Conservation (phyloP, 2,113 vertebrate species). For the Nycticryphes semicollaris region DNA sequence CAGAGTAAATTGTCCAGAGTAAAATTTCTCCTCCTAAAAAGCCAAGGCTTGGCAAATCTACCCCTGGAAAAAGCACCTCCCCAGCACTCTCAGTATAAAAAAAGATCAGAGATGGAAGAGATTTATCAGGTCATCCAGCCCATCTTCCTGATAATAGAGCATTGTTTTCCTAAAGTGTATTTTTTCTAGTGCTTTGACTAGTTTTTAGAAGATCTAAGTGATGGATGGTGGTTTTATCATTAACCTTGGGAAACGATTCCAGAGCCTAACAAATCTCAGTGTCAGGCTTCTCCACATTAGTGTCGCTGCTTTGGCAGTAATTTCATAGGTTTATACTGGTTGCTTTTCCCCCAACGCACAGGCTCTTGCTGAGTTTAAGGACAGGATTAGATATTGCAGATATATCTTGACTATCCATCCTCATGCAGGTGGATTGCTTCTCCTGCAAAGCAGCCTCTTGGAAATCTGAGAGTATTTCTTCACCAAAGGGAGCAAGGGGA, state of each 20-base stretch:
- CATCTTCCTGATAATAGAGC: slow-evolving; percentile 9
- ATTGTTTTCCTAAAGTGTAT: slow-evolving; percentile 18
- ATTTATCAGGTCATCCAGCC: neutral
- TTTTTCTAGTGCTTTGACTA: slow-evolving; percentile 15
- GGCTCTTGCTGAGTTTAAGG: neutral
- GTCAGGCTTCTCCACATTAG: slow-evolving; percentile 2
- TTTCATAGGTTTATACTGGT: neutral
- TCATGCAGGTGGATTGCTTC: neutral
- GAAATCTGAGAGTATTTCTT: neutral
- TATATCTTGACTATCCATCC: neutral
- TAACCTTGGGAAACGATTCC: slow-evolving; percentile 38
- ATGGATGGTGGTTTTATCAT: slow-evolving; percentile 54
- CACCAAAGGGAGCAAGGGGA: neutral
- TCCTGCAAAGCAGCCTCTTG: neutral
- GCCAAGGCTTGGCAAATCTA: neutral
- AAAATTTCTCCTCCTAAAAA: neutral
- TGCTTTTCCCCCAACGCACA: neutral
- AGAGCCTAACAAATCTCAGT: slow-evolving; percentile 29
- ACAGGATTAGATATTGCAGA: neutral
- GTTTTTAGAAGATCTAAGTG: slow-evolving; percentile 26
- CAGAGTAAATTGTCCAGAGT: neutral
- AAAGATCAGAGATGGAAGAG: neutral
- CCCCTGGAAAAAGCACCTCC: neutral
- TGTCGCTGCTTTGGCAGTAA: neutral
- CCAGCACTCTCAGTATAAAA: neutral